A percentile compares a stretch with the other conserved stretches of the same genome.
These are phyloP conservation scores for Syndactyla subalaris DNA, from an alignment of 2,797 vertebrate genomes.

Conservation along the genomic window DNA sequence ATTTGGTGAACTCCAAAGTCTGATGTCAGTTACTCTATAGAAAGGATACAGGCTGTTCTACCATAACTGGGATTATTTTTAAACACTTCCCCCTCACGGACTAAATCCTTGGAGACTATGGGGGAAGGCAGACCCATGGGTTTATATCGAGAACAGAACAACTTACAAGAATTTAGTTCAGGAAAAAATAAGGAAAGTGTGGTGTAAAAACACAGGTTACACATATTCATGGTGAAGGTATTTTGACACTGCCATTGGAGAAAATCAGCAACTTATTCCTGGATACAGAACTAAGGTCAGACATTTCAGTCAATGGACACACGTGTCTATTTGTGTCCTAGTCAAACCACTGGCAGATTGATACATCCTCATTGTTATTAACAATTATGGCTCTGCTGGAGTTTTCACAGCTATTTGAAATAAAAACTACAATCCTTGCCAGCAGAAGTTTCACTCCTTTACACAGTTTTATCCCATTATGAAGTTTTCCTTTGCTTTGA, in stretches of 20 bases:
- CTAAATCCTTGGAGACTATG: slow-evolving; percentile 47
- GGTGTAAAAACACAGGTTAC: background rate
- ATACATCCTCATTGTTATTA: background rate
- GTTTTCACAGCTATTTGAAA: background rate
- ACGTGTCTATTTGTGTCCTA: background rate
- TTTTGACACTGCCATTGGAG: background rate
- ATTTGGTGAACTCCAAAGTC: slow-evolving; percentile 58
- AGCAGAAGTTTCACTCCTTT: background rate
- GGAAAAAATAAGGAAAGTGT: slow-evolving; percentile 59
- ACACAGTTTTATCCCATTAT: background rate
- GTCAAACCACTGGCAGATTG: background rate
- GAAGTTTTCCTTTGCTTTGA: background rate
- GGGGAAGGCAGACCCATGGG: background rate
- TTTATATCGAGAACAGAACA: background rate
- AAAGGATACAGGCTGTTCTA: slow-evolving; percentile 59
- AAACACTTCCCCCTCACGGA: slow-evolving; percentile 38
- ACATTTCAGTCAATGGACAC: background rate
- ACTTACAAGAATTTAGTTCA: slow-evolving; percentile 1
- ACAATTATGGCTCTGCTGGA: background rate
- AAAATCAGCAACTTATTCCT: slow-evolving; percentile 20
- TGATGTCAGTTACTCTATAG: slow-evolving; percentile 61
- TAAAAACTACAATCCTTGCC: background rate
- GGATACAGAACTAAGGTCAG: background rate
- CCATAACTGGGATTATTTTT: slow-evolving; percentile 45
- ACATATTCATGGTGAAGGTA: background rate